Base-by-base conservation (phyloP, 2,113 vertebrate genomes). In the Colius striatus region DNA sequence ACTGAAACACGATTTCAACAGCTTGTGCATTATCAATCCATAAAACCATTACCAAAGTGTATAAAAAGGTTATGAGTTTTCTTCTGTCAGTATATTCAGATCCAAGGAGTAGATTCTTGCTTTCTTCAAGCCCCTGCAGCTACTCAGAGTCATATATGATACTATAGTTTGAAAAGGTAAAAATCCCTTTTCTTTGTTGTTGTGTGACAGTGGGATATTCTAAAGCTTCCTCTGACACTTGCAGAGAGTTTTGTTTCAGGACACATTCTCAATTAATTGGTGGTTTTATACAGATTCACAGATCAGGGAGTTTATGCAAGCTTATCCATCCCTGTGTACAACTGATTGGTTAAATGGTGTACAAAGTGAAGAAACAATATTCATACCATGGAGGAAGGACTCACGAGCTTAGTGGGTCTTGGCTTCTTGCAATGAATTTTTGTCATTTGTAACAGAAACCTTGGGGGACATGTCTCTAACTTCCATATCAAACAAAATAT, bases 401-500 rank as follows among this genome's bases (percentile, higher is more conserved):
- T 34, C 16, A 43, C 4, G 20, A 7, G 8, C 10, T 41, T 29
- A 41, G 48, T n/a, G 20, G 10, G 26, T 68, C 54, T 50, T 75
- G 5, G 6, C 7, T 53, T 3, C 26, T 20, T 58, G 12, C 5
- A 41, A 47, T 41, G 29, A 70, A 23, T 32, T 68, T 0, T 2
- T 60, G 26, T 17, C 14, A 43, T n/a, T 60, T 3, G 1, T 61
- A 66, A 50, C 18, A 26, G 21, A 66, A 85, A 72, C 6, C 22
- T 26, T 34, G 13, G 19, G 16, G 16, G 10, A 15, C 0, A 0
- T 18, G 10, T 36, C 57, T 45, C 19, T 53, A 27, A 29, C 16
- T 36, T 60, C 30, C 41, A 48, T 0, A 0, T 18, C n/a, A 50
- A 72, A 71, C 8, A 38, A 51, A 25, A 1, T 48, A 13, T 14